Evolutionary conservation across 2,113 vertebrate genomes (phyloP).

Genomic region (Peromyscus leucopus): DNA sequence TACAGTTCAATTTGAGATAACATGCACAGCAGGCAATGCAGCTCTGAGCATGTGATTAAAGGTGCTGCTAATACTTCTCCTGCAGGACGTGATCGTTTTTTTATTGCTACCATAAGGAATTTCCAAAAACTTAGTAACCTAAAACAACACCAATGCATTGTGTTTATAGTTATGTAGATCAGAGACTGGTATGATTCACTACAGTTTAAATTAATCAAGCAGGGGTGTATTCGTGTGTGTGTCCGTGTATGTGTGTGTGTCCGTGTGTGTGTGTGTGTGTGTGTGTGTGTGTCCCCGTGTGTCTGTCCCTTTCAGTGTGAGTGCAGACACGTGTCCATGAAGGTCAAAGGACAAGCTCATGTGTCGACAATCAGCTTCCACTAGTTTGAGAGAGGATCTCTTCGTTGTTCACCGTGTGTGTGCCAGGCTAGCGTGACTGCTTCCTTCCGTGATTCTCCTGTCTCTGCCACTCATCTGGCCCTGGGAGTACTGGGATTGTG

Average conservation of each 20-base stretch:
- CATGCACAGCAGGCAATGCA: not conserved
- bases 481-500: not conserved
- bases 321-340: not conserved
- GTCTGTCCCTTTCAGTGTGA: not conserved
- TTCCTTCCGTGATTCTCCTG: not conserved
- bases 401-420: not conserved
- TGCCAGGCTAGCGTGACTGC: not conserved
- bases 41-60: not conserved
- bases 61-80: not conserved
- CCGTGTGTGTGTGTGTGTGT: not conserved
- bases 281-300: too few species aligned
- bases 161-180: not conserved
- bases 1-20: not conserved
- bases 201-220: not conserved
- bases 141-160: not conserved
- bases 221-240: not conserved
- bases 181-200: not conserved
- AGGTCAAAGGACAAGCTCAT: not conserved
- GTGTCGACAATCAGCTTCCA: not conserved
- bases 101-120: not conserved
- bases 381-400: not conserved
- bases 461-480: not conserved
- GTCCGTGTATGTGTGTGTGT: too few species aligned
- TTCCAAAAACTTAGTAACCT: not conserved
- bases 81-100: not conserved